A percentile compares a stretch with the other conserved stretches of the same genome.
These are phyloP conservation scores for Metellina segmentata DNA, from an alignment of 2,888 invertebrate genomes.

Conservation along the genomic window DNA sequence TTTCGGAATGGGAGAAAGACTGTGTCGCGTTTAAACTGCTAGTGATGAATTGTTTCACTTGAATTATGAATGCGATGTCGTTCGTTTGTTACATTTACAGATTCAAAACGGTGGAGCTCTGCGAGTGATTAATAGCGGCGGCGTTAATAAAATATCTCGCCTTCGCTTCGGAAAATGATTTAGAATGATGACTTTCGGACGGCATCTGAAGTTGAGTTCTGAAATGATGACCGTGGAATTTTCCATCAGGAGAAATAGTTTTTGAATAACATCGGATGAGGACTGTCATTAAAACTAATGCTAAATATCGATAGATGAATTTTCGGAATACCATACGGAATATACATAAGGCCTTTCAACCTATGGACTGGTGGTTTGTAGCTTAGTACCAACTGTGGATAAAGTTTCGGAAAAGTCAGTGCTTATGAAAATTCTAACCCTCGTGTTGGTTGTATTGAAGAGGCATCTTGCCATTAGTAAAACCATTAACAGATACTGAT, in stretches of 20 bases:
- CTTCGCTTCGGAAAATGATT: background rate
- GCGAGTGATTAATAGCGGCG: background rate
- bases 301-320: background rate
- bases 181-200: conserved; percentile 1
- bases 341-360: background rate
- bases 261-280: background rate
- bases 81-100: background rate
- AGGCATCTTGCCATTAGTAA: no score
- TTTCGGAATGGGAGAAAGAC: no score
- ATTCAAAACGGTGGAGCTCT: background rate
- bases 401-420: no score
- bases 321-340: background rate
- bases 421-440: no score
- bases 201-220: background rate
- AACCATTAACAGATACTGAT: no score
- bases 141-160: background rate
- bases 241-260: background rate
- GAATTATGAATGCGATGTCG: background rate
- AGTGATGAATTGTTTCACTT: background rate
- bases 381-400: no score
- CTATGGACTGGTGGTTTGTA: no score
- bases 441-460: no score
- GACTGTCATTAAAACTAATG: background rate
- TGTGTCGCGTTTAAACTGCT: background rate
- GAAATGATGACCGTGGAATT: background rate